A percentile compares a stretch with the other conserved stretches of the same genome.
Conservation (phyloP, 2,888 invertebrate genomes). For the Cloeon dipterum region DNA sequence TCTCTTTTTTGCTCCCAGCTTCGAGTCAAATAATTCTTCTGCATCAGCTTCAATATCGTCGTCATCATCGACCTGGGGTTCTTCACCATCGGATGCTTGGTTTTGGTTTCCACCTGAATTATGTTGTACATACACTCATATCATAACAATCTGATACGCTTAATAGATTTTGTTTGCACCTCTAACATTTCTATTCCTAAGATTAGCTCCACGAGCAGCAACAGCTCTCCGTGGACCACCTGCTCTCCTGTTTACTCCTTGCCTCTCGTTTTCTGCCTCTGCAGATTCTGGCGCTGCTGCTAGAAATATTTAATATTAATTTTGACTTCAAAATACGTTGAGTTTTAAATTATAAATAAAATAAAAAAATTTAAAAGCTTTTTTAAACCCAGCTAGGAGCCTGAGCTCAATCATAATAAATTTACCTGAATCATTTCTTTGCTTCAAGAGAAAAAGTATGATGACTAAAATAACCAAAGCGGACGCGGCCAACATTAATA, state of each 20-base stretch:
- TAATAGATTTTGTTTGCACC: no score
- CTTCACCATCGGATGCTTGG: conserved; percentile 23
- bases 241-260: no score
- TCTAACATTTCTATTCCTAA: background rate
- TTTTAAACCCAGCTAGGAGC: no score
- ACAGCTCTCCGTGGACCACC: no score
- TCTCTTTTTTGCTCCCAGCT: conserved; percentile 82
- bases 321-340: no score
- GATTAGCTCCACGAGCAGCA: no score
- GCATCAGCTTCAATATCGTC: conserved; percentile 17
- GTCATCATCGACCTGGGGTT: conserved; percentile 20
- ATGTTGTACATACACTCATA: no score
- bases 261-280: no score
- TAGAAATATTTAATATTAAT: no score
- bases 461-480: conserved; percentile 9
- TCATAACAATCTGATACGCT: no score
- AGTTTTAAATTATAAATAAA: background rate
- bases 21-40: conserved; percentile 32
- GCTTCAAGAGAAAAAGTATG: conserved; percentile 11
- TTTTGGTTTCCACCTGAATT: conserved; percentile 1
- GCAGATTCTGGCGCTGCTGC: no score
- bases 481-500: conserved; percentile 17
- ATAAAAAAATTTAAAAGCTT: background rate
- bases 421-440: conserved; percentile 4
- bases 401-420: background rate